A percentile compares a stretch with the other conserved stretches of the same genome.
Evolutionary conservation across 1,140 invertebrate genomes (phyloP).

Genomic region (Steinernema feltiae): DNA sequence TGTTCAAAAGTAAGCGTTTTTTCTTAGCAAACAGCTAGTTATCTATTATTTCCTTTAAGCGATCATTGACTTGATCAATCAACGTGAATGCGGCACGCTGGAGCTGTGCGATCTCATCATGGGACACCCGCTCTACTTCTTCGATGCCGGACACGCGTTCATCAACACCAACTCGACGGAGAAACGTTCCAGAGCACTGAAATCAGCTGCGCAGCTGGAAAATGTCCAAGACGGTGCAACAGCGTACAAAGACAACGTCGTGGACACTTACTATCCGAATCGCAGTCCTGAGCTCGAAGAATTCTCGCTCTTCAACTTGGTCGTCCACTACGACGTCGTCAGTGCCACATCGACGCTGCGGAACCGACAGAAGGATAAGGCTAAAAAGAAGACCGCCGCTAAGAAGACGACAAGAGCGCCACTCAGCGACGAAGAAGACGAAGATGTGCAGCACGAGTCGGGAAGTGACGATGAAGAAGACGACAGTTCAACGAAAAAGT

Average conservation of each 20-base stretch:
- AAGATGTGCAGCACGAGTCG: background rate
- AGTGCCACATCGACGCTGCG: background rate
- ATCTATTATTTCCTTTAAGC: no score
- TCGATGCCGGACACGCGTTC: background rate
- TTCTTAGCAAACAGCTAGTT: no score
- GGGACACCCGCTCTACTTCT: background rate
- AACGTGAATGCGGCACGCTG: background rate
- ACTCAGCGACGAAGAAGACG: background rate
- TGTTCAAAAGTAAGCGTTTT: background rate
- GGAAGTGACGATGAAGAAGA: background rate
- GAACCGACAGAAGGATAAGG: background rate
- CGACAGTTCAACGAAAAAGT: background rate
- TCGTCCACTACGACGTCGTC: background rate
- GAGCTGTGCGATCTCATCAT: background rate
- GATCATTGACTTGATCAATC: background rate
- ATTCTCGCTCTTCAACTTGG: background rate
- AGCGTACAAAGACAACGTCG: background rate
- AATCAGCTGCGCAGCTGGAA: background rate
- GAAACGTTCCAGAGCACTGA: background rate
- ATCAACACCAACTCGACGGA: background rate
- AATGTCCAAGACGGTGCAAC: background rate
- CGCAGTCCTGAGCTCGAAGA: background rate
- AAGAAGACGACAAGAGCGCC: background rate
- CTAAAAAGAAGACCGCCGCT: background rate
- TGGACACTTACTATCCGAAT: background rate